These are phyloP conservation scores for Drosophila austrosaltans DNA, from an alignment of 2,888 invertebrate species.

Conservation along the genomic window DNA sequence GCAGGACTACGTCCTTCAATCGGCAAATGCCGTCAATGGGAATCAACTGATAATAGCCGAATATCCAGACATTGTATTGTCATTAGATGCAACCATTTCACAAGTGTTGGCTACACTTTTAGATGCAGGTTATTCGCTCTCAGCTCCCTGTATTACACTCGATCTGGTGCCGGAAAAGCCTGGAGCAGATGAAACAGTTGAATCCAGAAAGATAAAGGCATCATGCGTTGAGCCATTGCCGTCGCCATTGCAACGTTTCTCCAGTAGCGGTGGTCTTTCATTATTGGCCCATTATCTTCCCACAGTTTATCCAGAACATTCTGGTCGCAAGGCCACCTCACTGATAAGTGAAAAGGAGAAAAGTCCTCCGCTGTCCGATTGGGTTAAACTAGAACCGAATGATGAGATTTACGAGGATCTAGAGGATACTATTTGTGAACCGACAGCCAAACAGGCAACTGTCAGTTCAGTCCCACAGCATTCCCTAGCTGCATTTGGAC, in stretches of 20 bases:
- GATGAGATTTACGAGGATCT: conserved; percentile 87
- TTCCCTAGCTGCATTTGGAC: conserved; percentile 94
- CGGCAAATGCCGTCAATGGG: conserved; percentile 77
- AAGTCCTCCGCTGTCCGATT: conserved; percentile 82
- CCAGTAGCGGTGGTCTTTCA: conserved; percentile 93
- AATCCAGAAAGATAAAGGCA: conserved; percentile 71
- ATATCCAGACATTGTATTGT: conserved; percentile 84
- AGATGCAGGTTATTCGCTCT: conserved; percentile 84
- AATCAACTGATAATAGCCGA: conserved; percentile 84
- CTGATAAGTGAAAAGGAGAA: conserved; percentile 83
- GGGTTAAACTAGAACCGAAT: conserved; percentile 85
- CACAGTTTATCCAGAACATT: conserved; percentile 92
- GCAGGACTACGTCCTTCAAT: conserved; percentile 79
- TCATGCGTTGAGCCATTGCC: conserved; percentile 81
- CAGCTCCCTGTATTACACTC: conserved; percentile 84
- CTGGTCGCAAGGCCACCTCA: conserved; percentile 85
- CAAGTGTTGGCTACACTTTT: conserved; percentile 86
- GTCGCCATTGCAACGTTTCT: conserved; percentile 92
- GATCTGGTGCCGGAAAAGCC: conserved; percentile 71
- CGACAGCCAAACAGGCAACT: conserved; percentile 84
- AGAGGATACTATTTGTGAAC: conserved; percentile 85
- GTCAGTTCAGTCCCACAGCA: conserved; percentile 92
- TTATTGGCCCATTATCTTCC: conserved; percentile 94
- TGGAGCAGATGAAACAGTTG: conserved; percentile 45
- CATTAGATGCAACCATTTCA: conserved; percentile 85